Conservation (phyloP, 1,140 invertebrate genomes). For the Microplitis demolitor region DNA sequence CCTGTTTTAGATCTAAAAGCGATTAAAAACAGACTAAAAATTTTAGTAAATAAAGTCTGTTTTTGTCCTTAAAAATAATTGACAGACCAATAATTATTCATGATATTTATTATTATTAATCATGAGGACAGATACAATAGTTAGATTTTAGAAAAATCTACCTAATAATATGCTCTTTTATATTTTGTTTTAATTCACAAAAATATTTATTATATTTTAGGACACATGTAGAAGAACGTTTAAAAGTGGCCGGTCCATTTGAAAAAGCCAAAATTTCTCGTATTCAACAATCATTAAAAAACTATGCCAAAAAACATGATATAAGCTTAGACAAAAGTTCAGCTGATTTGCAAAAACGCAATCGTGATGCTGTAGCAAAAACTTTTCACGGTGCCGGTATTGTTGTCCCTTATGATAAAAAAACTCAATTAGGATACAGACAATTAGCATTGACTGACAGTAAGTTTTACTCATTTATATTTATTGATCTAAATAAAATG, state of each 20-base stretch:
- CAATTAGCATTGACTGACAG: slow-evolving; percentile 75
- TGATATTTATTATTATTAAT: too few relatives aligned
- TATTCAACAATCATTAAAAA: slow-evolving; percentile 68
- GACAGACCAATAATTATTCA: too few relatives aligned
- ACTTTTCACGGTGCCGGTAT: slow-evolving; percentile 87
- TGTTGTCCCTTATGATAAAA: slow-evolving; percentile 84
- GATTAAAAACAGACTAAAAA: too few relatives aligned
- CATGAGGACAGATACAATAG: too few relatives aligned
- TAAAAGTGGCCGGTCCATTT: slow-evolving; percentile 70
- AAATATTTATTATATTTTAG: slow-evolving; percentile 53
- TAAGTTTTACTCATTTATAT: slow-evolving; percentile 51
- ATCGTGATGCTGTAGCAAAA: slow-evolving; percentile 74
- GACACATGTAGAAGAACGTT: slow-evolving; percentile 67
- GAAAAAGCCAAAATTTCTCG: slow-evolving; percentile 65
- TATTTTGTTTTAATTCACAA: neutral
- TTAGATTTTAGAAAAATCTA: too few relatives aligned
- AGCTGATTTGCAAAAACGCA: slow-evolving; percentile 66
- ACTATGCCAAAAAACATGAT: slow-evolving; percentile 69
- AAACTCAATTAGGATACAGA: slow-evolving; percentile 81
- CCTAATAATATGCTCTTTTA: too few relatives aligned
- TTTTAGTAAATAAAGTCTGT: too few relatives aligned
- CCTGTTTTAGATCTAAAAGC: too few relatives aligned
- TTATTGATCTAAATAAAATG: slow-evolving; percentile 3
- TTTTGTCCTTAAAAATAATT: too few relatives aligned
- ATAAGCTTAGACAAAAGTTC: slow-evolving; percentile 68